phyloP scores from a whole-genome alignment of 2,113 vertebrate species.

The Hippocampus guttulatus region DNA sequence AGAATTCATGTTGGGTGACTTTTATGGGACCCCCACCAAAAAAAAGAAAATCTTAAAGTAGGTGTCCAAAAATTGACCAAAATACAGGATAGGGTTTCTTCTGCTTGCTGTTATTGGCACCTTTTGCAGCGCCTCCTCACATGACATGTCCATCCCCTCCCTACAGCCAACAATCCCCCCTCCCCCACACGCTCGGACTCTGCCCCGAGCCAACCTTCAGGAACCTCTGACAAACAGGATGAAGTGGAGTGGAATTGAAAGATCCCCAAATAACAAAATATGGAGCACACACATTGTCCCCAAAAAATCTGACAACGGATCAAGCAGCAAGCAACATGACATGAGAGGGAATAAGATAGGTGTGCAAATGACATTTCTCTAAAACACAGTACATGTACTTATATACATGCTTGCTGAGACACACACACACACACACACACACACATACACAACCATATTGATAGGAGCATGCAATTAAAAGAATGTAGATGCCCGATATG shows the following conservation, averaged over 20 bases:
- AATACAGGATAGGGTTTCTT: slow-evolving; percentile 22
- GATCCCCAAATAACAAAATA: slow-evolving; percentile 32
- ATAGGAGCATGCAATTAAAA: neutral
- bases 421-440: slow-evolving; percentile 9
- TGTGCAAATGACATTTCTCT: slow-evolving; percentile 26
- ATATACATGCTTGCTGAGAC: slow-evolving; percentile 8
- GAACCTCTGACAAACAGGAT: slow-evolving; percentile 43
- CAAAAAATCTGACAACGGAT: slow-evolving; percentile 14
- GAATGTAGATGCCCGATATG: neutral
- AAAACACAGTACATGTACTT: slow-evolving; percentile 5
- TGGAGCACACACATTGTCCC: slow-evolving; percentile 22
- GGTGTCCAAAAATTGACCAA: slow-evolving; percentile 15
- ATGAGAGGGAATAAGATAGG: slow-evolving; percentile 4
- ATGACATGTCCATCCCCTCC: slow-evolving; percentile 46
- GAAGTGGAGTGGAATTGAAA: slow-evolving; percentile 23
- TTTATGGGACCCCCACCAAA: neutral
- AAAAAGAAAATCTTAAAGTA: slow-evolving; percentile 12
- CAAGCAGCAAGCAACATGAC: slow-evolving; percentile 7
- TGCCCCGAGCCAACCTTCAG: slow-evolving; percentile 34
- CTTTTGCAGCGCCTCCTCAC: slow-evolving; percentile 47
- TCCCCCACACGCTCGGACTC: slow-evolving; percentile 10
- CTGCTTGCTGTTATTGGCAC: slow-evolving; percentile 47
- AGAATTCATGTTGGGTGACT: neutral
- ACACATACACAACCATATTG: slow-evolving; percentile 6
- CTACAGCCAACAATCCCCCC: slow-evolving; percentile 10